These are phyloP conservation scores for Melinaea marsaeus DNA, from an alignment of 2,888 invertebrate species.

Conservation along the genomic window DNA sequence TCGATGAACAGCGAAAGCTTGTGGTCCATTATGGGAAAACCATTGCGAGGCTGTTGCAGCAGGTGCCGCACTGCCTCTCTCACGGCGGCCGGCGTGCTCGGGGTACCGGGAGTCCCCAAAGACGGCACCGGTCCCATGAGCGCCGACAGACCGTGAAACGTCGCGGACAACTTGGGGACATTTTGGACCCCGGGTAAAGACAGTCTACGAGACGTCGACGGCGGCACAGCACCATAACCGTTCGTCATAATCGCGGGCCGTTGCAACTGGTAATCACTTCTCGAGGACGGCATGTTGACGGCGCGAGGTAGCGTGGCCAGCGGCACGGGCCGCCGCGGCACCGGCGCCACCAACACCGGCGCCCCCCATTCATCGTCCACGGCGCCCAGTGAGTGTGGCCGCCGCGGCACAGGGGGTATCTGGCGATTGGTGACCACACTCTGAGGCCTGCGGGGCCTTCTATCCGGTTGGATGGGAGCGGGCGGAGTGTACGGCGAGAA, in stretches of 20 bases:
- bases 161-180: constrained; percentile 79
- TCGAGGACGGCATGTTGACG: constrained; percentile 77
- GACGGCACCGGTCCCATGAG: constrained; percentile 52
- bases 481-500: constrained; percentile 79
- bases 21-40: constrained; percentile 86
- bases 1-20: constrained; percentile 88
- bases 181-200: constrained; percentile 74
- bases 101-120: constrained; percentile 67
- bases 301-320: constrained; percentile 68
- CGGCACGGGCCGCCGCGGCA: constrained; percentile 73
- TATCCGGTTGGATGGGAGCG: constrained; percentile 54
- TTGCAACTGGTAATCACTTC: constrained; percentile 80
- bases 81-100: constrained; percentile 80
- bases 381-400: constrained; percentile 81
- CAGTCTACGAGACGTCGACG: constrained; percentile 71
- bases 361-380: constrained; percentile 65
- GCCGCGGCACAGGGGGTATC: constrained; percentile 53
- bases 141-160: constrained; percentile 77
- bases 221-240: constrained; percentile 71
- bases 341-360: constrained; percentile 75
- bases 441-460: constrained; percentile 70
- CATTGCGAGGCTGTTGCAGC: constrained; percentile 83
- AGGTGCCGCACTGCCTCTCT: constrained; percentile 84
- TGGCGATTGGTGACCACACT: constrained; percentile 74
- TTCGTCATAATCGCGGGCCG: constrained; percentile 75